Evolutionary conservation across 1,140 invertebrate species (phyloP), one percentile per base, ranked within the genome.

Genomic region (Drosophila miranda): DNA sequence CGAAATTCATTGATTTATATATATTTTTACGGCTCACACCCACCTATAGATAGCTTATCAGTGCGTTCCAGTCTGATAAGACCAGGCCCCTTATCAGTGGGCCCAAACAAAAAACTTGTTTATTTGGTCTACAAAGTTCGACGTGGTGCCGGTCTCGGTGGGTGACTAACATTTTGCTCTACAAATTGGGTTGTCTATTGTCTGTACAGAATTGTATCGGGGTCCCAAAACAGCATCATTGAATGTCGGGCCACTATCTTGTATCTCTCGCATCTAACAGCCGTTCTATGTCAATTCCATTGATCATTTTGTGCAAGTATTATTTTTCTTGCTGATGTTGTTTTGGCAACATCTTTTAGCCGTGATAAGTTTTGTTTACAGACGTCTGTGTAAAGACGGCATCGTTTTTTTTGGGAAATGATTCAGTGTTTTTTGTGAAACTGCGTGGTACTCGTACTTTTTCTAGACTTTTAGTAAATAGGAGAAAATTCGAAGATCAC

Each of bases 1-100:
- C 45, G 34, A 55, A 61, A 61, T 75, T 62, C 73, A 81, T 87
- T 77, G 81, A 78, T 77, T 77, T 83, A 74, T 84, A 81, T 83
- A 75, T 79, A 72, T 77, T 61, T 38, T 78, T 78, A 66, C 49
- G 46, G 28, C 45, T 50, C 75, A 56, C 44, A 64, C 58, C 64
- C 49, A 61, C 55, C 61, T 46, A 16, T 16, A 45, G 66, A 54
- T 49, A 50, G 52, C 8, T 53, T 84, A 84, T 84, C 81, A 78
- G 58, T 6, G 5, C 2, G 3, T 13, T 38, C 11, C 11, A 38
- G 3, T 38, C 57, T 71, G 81, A 87, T 84, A 78, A 73, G 16
- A 3, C 8, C 3, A 13, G 13, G 2, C 9, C 8, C 6, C 48
- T 75, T 74, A 80, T 74, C 72, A 56, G 11, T 28, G 41, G n/a